These are phyloP conservation scores for Microplitis demolitor DNA, from an alignment of 1,140 invertebrate genomes.

Conservation along the genomic window DNA sequence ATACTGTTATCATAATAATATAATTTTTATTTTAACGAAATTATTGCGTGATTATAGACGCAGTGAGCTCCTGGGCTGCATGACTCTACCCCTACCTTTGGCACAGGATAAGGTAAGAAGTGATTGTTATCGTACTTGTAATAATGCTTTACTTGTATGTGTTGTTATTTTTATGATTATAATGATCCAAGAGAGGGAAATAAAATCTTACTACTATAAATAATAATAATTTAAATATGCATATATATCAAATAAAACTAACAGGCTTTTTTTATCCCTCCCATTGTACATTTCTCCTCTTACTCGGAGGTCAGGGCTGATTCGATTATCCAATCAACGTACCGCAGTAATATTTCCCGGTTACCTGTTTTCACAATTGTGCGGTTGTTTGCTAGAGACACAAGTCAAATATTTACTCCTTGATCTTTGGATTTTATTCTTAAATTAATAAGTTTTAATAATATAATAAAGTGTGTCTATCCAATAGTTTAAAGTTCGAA, in stretches of 20 bases:
- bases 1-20: too few relatives aligned
- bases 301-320: conserved; percentile 54
- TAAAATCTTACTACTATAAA: background rate
- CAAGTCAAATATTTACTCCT: conserved; percentile 24
- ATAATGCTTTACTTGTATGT: background rate
- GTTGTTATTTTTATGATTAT: background rate
- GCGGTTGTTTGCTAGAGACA: conserved; percentile 12
- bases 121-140: background rate
- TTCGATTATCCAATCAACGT: conserved; percentile 47
- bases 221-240: conserved; percentile 16
- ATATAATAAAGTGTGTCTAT: background rate
- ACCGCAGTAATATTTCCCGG: conserved; percentile 17
- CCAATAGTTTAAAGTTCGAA: background rate
- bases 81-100: conserved; percentile 70
- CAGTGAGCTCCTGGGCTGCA: conserved; percentile 71
- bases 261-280: background rate
- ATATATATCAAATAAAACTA: background rate
- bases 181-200: background rate
- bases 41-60: conserved; percentile 60
- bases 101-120: conserved; percentile 66
- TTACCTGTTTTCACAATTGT: conserved; percentile 8
- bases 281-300: conserved; percentile 42
- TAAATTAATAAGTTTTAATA: background rate
- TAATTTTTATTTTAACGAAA: background rate
- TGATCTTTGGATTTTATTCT: background rate